Evolutionary conservation across 2,888 invertebrate genomes (phyloP), one percentile per base, ranked within the genome.

Genomic region (Limnephilus rhombicus): DNA sequence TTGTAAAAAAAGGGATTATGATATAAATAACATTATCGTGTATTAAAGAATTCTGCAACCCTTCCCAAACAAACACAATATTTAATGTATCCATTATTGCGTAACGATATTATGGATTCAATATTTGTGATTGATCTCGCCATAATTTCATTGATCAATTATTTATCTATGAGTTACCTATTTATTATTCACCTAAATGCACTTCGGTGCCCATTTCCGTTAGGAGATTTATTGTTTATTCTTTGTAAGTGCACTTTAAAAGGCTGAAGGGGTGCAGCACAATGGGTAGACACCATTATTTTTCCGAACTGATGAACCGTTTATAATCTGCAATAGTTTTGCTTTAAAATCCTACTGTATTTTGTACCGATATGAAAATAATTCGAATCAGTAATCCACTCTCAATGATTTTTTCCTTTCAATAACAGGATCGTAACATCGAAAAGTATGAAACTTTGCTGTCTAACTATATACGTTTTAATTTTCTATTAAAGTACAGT

Each of bases 241-340:
- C 83, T 37, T 18, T 83, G 18, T 80, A 80, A 18, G 89, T 68
- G 91, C 86, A 80, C 86, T 91, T 80, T n/a, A 80, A 91, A 82
- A 18, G 11, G 3, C 37, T 24, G 37, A 37, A 11, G 41, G 83
- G 83, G 83, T 37, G 83, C 37, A 37, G 9, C 83, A 83, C 83
- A 83, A 83, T 37, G 24, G 24, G 82, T 37, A 88, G 37, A n/a
- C 29, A 24, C 91, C 87, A 91, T 91, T 92, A 92, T 92, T 92
- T 92, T 92, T 86, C 85, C 85, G 68, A 87, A 45, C 89, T 82
- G 91, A 92, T 91, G 92, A 92, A 92, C 91, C 89, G 92, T 53
- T 80, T 82, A 91, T 92, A 92, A 92, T 92, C 89, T 85, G 68
- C 90, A 45, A 91, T 91, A 81, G 87, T 90, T 92, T 87, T 92